These are phyloP conservation scores for Pangasianodon hypophthalmus DNA, from an alignment of 2,113 vertebrate species.

Conservation along the genomic window DNA sequence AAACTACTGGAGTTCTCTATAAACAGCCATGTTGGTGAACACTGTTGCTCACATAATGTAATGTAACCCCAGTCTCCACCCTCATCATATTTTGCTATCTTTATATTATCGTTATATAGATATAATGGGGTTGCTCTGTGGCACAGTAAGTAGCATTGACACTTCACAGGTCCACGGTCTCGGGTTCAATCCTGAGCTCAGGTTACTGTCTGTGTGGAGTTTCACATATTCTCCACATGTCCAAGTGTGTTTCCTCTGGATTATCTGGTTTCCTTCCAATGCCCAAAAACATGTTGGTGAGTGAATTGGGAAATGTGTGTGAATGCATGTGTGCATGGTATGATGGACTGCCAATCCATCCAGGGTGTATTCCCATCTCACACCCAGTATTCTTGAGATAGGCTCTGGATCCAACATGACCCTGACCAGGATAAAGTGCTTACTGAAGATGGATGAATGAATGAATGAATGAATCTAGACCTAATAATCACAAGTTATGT, in stretches of 20 bases:
- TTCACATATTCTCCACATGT: neutral
- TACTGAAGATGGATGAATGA: neutral
- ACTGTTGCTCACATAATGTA: conserved; percentile 11
- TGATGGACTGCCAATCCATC: neutral
- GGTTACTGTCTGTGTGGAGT: neutral
- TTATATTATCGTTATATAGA: neutral
- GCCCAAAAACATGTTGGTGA: neutral
- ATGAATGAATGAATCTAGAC: neutral
- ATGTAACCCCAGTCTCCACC: neutral
- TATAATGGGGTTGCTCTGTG: neutral
- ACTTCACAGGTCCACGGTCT: neutral
- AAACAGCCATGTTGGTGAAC: conserved; percentile 71
- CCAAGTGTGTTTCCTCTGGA: neutral
- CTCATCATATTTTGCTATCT: neutral
- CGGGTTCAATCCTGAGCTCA: neutral
- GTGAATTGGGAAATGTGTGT: neutral
- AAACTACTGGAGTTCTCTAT: conserved; percentile 72
- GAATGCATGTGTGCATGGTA: neutral
- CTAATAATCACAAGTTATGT: neutral
- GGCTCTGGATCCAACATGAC: neutral
- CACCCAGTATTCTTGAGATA: neutral
- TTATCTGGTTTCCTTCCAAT: neutral
- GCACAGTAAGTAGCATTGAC: neutral
- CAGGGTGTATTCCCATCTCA: neutral
- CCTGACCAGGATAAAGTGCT: neutral